Evolutionary conservation across 2,113 vertebrate genomes (phyloP).

Genomic region (Rafetus swinhoei): DNA sequence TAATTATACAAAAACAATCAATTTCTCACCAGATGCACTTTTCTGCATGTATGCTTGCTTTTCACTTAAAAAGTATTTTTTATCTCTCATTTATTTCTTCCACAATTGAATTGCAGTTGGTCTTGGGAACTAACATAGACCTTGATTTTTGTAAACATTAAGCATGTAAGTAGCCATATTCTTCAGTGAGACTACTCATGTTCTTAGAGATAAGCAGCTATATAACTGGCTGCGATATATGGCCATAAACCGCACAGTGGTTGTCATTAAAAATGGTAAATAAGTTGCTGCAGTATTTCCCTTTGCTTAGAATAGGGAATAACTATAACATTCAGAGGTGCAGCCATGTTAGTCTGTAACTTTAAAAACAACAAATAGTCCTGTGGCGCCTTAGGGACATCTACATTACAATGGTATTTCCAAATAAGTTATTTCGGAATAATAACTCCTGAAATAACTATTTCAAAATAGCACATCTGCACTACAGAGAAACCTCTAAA

Average conservation of each 20-base stretch:
- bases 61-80: background rate
- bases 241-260: background rate
- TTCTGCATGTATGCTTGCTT: background rate
- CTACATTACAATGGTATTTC: too few species aligned
- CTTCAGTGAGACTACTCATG: background rate
- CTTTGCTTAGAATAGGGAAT: background rate
- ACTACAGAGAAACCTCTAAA: too few species aligned
- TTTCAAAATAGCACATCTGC: too few species aligned
- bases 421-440: too few species aligned
- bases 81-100: background rate
- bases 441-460: too few species aligned
- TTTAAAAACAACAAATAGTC: too few species aligned
- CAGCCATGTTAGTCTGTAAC: too few species aligned
- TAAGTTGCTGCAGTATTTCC: background rate
- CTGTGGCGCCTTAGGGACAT: too few species aligned
- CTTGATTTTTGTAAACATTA: background rate
- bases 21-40: background rate
- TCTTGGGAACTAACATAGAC: background rate
- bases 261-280: conserved; percentile 2
- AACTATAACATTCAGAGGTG: background rate
- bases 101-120: background rate
- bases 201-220: background rate
- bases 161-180: background rate
- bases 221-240: background rate
- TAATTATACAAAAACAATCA: background rate